phyloP scores from a whole-genome alignment of 2,113 vertebrate species.

The Colossoma macropomum region DNA sequence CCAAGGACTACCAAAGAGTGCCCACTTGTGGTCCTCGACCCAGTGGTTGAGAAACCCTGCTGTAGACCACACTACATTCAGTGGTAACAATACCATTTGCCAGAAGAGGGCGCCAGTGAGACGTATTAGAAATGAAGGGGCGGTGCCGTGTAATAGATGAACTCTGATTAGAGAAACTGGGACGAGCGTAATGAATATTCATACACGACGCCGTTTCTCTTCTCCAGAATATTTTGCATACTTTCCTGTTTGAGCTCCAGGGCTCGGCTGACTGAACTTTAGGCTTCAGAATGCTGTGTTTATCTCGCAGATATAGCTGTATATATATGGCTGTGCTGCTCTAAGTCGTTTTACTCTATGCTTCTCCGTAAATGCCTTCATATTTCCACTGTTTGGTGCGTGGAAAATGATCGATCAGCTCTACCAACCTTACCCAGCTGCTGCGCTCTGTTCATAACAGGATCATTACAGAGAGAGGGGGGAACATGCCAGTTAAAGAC shows the following conservation, averaged over 20 bases:
- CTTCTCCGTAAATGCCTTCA: not conserved
- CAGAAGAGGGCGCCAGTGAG: conserved; percentile 7
- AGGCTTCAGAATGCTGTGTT: not conserved
- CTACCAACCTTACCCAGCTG: conserved; percentile 9
- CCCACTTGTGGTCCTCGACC: no score
- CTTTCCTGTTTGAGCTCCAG: not conserved
- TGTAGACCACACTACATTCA: not conserved
- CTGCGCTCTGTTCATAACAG: not conserved
- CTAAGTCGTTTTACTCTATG: not conserved
- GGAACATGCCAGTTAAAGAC: conserved; percentile 80
- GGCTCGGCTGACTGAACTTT: not conserved
- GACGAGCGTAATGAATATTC: not conserved
- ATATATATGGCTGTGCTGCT: not conserved
- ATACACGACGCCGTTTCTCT: not conserved
- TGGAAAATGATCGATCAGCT: conserved; percentile 20
- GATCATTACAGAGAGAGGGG: not conserved
- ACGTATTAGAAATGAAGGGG: not conserved
- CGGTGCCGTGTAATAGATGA: not conserved
- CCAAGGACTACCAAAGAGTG: no score
- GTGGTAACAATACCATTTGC: not conserved
- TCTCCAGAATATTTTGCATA: not conserved
- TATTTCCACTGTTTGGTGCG: not conserved
- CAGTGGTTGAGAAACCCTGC: no score
- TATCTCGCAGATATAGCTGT: not conserved
- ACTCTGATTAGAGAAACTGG: not conserved